Percentiles rank a stretch among this genome's conserved stretches.
phyloP scores from a whole-genome alignment of 1,140 invertebrate genomes.

The Araneus ventricosus region DNA sequence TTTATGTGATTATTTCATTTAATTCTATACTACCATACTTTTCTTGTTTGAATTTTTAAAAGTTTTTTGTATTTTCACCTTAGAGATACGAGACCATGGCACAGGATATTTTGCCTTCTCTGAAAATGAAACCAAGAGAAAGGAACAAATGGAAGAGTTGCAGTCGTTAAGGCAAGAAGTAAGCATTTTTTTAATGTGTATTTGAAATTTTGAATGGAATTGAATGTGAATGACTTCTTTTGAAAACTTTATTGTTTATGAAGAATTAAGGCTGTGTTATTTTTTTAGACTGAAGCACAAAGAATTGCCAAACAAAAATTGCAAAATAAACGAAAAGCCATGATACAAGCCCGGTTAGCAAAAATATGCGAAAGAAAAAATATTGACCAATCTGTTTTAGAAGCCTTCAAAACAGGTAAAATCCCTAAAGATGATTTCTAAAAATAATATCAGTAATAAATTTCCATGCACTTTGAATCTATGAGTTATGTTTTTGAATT shows the following conservation, averaged over 20 bases:
- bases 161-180: slow-evolving; percentile 83
- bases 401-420: slow-evolving; percentile 19
- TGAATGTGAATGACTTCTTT: not conserved
- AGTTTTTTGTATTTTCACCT: not conserved
- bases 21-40: not conserved
- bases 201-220: too few species aligned
- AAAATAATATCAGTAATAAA: too few species aligned
- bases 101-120: slow-evolving; percentile 94
- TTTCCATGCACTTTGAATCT: too few species aligned
- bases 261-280: not conserved
- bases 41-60: not conserved
- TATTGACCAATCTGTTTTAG: slow-evolving; percentile 55
- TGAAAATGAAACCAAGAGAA: slow-evolving; percentile 88
- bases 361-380: slow-evolving; percentile 72
- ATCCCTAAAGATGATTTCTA: not conserved
- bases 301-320: slow-evolving; percentile 43
- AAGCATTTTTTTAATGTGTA: not conserved
- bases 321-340: slow-evolving; percentile 63
- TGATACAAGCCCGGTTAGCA: slow-evolving; percentile 55
- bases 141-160: slow-evolving; percentile 88
- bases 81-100: slow-evolving; percentile 90
- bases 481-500: not conserved
- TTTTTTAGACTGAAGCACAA: slow-evolving; percentile 60
- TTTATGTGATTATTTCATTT: not conserved
- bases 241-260: not conserved